Conservation (phyloP, 2,797 vertebrate genomes). For the Sylvia borin region DNA sequence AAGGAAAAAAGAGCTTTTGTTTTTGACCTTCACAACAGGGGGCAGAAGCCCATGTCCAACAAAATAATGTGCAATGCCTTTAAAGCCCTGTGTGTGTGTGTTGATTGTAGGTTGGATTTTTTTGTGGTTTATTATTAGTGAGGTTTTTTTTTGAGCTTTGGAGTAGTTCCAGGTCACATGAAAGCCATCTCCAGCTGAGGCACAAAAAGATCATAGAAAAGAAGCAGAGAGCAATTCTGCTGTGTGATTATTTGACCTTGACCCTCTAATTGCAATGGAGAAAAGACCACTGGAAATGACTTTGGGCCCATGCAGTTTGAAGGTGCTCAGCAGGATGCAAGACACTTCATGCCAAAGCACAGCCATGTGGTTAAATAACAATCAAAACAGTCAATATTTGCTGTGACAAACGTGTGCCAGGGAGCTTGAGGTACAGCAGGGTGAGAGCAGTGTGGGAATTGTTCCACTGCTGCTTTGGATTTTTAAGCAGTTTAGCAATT, state of each 20-base stretch:
- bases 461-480: background rate
- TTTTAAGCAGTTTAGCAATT: background rate
- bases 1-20: background rate
- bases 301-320: background rate
- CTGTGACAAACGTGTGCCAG: background rate
- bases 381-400: background rate
- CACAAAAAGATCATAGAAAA: background rate
- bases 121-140: background rate
- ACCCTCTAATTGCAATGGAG: background rate
- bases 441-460: fast-evolving
- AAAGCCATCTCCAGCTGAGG: background rate
- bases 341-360: background rate
- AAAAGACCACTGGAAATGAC: background rate
- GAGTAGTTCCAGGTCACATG: background rate
- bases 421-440: background rate
- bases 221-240: background rate
- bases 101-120: background rate
- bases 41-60: background rate
- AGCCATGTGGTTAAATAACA: background rate
- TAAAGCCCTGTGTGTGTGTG: background rate
- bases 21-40: background rate
- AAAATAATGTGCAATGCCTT: background rate
- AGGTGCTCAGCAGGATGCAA: background rate
- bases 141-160: background rate
- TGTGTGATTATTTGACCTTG: background rate